Conservation (phyloP, 2,113 vertebrate genomes). For the Rhea americana region DNA sequence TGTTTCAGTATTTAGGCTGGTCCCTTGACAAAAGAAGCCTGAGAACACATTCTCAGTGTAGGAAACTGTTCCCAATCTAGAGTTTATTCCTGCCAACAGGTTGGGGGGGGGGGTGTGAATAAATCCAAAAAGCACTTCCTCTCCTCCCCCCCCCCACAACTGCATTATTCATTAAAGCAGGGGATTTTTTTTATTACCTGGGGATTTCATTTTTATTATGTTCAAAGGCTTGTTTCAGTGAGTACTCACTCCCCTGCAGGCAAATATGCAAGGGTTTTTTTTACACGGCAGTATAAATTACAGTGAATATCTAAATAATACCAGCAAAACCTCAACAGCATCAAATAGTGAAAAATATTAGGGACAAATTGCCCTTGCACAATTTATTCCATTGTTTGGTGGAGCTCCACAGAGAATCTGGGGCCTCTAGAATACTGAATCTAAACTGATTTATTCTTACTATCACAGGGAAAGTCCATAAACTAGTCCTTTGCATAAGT, state of each 20-base stretch:
- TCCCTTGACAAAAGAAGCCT: not conserved
- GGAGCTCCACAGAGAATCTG: conserved; percentile 43
- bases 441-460: conserved; percentile 37
- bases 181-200: conserved; percentile 48
- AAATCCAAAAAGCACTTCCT: conserved; percentile 45
- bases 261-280: conserved; percentile 42
- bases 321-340: conserved; percentile 42
- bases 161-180: conserved; percentile 49
- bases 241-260: conserved; percentile 51
- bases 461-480: conserved; percentile 32
- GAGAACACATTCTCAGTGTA: not conserved
- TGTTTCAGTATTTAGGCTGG: conserved; percentile 1
- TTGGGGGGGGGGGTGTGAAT: not conserved
- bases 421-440: conserved; percentile 1
- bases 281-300: conserved; percentile 39
- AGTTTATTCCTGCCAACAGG: conserved; percentile 51
- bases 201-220: conserved; percentile 61
- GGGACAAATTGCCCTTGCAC: conserved; percentile 59
- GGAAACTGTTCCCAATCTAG: not conserved
- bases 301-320: conserved; percentile 63
- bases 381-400: conserved; percentile 50
- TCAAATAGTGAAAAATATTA: conserved; percentile 56
- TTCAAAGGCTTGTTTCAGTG: conserved; percentile 66
- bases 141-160: not conserved
- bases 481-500: conserved; percentile 7